phyloP scores from a whole-genome alignment of 2,113 vertebrate species.

The Eublepharis macularius region DNA sequence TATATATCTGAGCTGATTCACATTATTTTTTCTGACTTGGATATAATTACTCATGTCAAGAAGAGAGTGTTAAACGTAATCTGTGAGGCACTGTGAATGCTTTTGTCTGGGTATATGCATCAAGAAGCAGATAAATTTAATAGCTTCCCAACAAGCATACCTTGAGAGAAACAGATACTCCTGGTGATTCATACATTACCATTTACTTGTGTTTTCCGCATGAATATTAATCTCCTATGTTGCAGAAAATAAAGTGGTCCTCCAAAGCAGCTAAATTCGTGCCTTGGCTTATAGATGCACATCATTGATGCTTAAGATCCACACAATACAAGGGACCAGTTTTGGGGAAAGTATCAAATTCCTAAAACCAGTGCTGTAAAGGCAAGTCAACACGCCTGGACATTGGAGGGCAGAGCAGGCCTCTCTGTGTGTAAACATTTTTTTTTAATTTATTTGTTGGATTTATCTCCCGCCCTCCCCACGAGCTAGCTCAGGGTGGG shows the following conservation, averaged over 20 bases:
- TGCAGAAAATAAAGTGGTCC: background rate
- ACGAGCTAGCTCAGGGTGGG: no score
- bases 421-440: no score
- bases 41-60: conserved; percentile 33
- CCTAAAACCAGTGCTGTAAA: no score
- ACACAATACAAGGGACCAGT: background rate
- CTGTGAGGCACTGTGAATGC: background rate
- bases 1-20: conserved; percentile 8
- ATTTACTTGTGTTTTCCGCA: background rate
- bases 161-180: conserved; percentile 3
- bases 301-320: background rate
- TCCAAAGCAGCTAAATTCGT: background rate
- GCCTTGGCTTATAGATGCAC: background rate
- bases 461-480: no score
- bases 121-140: conserved; percentile 4
- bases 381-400: no score
- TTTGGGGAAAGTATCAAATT: background rate
- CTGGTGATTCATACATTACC: background rate
- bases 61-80: background rate
- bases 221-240: background rate
- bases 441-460: no score
- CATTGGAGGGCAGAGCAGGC: no score
- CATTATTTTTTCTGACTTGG: conserved; percentile 6
- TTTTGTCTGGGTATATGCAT: background rate
- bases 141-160: conserved; percentile 1